Conservation (phyloP, 37 sponge, comb jelly and placozoan species). For the Ianthella basta region DNA sequence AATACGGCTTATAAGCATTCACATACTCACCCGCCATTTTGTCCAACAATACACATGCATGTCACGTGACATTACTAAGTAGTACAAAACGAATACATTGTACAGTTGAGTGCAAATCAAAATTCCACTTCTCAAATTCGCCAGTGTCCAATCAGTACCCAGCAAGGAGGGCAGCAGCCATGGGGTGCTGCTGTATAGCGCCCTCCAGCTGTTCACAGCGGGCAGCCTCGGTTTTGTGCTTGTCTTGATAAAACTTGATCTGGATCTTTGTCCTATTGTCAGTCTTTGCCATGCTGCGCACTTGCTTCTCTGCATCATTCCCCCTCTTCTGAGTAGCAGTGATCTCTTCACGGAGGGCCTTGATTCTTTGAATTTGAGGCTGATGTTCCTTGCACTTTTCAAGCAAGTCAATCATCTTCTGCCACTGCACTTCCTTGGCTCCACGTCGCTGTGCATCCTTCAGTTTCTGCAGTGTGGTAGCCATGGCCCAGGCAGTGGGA, state of each 20-base stretch:
- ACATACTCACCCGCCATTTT: no score
- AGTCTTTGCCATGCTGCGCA: not conserved
- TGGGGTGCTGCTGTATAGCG: constrained; percentile 25
- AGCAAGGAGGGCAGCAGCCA: not conserved
- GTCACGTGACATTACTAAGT: no score
- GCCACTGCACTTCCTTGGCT: constrained; percentile 71
- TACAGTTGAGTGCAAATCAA: no score
- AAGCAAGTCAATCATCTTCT: constrained; percentile 58
- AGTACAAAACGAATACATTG: no score
- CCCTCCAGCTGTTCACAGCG: constrained; percentile 24
- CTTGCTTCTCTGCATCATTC: constrained; percentile 1
- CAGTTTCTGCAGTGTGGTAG: constrained; percentile 74
- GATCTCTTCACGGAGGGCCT: constrained; percentile 33
- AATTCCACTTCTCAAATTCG: no score
- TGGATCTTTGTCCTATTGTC: not conserved
- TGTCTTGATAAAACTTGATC: constrained; percentile 10
- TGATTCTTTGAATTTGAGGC: constrained; percentile 43
- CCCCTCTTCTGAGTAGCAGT: not conserved
- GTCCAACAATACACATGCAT: no score
- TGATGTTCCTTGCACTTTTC: constrained; percentile 28
- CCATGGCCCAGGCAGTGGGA: constrained; percentile 64
- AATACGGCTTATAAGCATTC: no score
- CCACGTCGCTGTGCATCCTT: constrained; percentile 69
- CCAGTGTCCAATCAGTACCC: not conserved
- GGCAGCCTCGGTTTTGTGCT: not conserved